Evolutionary conservation across 1,140 invertebrate species (phyloP).

Genomic region (Coptotermes formosanus): DNA sequence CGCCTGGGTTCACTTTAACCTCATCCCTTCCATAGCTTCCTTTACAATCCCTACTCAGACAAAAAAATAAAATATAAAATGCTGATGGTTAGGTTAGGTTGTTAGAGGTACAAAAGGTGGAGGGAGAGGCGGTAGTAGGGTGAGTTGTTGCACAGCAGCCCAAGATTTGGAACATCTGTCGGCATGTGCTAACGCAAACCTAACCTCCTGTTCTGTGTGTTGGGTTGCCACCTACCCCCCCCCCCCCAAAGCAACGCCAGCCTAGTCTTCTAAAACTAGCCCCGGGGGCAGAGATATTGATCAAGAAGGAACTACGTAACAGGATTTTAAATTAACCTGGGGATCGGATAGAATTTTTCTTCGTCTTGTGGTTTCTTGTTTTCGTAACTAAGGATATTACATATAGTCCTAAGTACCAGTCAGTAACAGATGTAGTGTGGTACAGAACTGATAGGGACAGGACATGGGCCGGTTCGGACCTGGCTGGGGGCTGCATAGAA

Average conservation of each 20-base stretch:
- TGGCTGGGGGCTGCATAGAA: too few relatives aligned
- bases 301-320: not conserved
- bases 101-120: conserved; percentile 18
- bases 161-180: not conserved
- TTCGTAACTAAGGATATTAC: too few relatives aligned
- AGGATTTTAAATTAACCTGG: not conserved
- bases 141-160: not conserved
- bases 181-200: not conserved
- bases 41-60: conserved; percentile 14
- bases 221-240: not conserved
- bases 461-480: too few relatives aligned
- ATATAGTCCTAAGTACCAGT: too few relatives aligned
- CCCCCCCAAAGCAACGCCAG: not conserved
- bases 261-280: not conserved
- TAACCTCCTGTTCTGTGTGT: not conserved
- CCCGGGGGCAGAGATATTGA: not conserved
- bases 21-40: not conserved
- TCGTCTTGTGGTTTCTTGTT: too few relatives aligned
- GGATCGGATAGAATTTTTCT: not conserved
- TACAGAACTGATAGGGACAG: too few relatives aligned
- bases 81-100: conserved; percentile 8
- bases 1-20: not conserved
- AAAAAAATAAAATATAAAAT: conserved; percentile 18
- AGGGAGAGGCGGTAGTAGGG: not conserved
- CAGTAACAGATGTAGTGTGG: too few relatives aligned